Percentiles rank a stretch among this genome's conserved stretches.
Evolutionary conservation across 2,888 invertebrate genomes (phyloP).

Genomic region (Schrankia costaestrigalis): DNA sequence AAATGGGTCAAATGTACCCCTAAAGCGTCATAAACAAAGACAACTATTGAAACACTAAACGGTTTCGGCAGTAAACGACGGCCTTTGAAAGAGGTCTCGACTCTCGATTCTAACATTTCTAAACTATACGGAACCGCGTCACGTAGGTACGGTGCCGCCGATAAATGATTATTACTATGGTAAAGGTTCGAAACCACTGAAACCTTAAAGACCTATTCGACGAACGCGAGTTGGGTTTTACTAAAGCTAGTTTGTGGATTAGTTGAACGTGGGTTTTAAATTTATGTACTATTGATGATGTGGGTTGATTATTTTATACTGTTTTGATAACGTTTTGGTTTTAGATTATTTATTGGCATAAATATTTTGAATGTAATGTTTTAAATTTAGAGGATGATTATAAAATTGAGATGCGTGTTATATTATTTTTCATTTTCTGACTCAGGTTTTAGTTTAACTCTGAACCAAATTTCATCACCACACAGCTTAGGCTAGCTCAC

Average conservation of each 20-base stretch:
- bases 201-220: constrained; percentile 35
- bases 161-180: constrained; percentile 60
- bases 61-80: constrained; percentile 27
- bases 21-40: constrained; percentile 25
- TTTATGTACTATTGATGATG: too few species aligned
- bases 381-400: too few species aligned
- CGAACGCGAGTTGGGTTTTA: constrained; percentile 20
- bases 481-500: too few species aligned
- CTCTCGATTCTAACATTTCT: constrained; percentile 32
- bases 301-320: too few species aligned
- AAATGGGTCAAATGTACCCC: constrained; percentile 9
- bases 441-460: too few species aligned
- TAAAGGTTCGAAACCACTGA: constrained; percentile 49
- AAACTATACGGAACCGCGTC: constrained; percentile 44
- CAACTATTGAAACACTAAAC: constrained; percentile 27
- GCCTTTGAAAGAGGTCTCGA: constrained; percentile 24
- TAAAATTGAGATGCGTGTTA: too few species aligned
- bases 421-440: too few species aligned
- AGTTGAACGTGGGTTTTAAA: too few species aligned
- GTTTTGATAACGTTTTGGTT: too few species aligned
- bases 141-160: constrained; percentile 47
- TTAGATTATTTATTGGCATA: too few species aligned
- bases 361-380: too few species aligned
- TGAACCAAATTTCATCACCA: too few species aligned
- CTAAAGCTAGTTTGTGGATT: constrained; percentile 10